These are phyloP conservation scores for Lysandra bellargus DNA, from an alignment of 2,888 invertebrate genomes.

Conservation along the genomic window DNA sequence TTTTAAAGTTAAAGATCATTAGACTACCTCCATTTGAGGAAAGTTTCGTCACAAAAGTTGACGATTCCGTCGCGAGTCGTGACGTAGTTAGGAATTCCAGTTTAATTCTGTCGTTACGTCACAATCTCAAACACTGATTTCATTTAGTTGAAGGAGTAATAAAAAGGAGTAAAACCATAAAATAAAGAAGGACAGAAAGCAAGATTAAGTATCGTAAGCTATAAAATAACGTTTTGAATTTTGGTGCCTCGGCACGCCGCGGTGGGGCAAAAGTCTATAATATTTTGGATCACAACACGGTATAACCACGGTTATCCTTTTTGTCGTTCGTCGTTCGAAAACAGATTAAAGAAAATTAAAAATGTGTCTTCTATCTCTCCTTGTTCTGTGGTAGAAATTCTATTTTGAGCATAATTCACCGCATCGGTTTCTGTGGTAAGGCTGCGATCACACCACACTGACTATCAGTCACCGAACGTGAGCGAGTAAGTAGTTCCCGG, in stretches of 20 bases:
- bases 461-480: background rate
- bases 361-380: background rate
- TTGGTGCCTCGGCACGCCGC: no score
- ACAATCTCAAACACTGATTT: background rate
- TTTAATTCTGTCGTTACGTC: constrained; percentile 9
- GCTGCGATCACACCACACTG: background rate
- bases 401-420: background rate
- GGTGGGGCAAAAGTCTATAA: no score
- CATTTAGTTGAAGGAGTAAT: background rate
- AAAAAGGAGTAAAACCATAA: background rate
- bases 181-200: background rate
- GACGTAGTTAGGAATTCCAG: constrained; percentile 6
- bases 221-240: no score
- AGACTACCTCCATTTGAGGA: constrained; percentile 12
- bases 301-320: no score
- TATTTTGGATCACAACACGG: no score
- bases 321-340: no score
- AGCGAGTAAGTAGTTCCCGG: no score
- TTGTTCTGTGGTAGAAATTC: background rate
- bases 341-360: no score
- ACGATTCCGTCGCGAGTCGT: background rate
- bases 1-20: background rate
- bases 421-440: background rate
- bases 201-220: background rate
- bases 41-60: constrained; percentile 1